Conservation (phyloP, 2,113 vertebrate genomes). For the Hydropotes inermis region DNA sequence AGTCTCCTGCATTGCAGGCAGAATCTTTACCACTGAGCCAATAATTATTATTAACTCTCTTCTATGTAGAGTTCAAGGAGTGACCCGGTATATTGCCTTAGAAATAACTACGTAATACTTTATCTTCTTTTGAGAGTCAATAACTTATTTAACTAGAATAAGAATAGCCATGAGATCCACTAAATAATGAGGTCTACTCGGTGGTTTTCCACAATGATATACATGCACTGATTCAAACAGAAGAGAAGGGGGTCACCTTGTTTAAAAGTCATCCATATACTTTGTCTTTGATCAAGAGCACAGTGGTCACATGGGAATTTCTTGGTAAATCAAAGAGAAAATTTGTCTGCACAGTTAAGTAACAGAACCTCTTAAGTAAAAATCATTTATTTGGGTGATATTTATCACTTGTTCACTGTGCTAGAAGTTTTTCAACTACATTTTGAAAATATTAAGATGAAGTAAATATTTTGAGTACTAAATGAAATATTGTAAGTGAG, state of each 20-base stretch:
- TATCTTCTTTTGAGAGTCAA: background rate
- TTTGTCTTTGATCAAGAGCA: constrained; percentile 21
- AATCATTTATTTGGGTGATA: background rate
- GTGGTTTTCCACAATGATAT: background rate
- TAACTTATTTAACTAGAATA: constrained; percentile 27
- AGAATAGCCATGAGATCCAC: background rate
- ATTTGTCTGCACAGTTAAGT: background rate
- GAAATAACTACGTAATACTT: background rate
- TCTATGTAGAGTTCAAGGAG: background rate
- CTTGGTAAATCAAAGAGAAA: constrained; percentile 27
- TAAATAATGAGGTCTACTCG: background rate
- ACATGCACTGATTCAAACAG: background rate
- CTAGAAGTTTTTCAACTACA: background rate
- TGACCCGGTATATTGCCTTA: background rate
- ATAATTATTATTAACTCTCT: constrained; percentile 35
- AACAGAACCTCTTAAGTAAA: background rate
- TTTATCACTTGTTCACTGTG: background rate
- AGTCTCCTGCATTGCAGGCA: too few species aligned
- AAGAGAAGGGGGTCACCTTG: background rate
- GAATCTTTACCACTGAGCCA: background rate
- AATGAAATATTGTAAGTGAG: background rate
- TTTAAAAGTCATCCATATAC: background rate
- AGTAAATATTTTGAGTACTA: background rate
- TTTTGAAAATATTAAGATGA: background rate
- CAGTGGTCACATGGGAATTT: background rate